These are phyloP conservation scores for Trichonephila inaurata DNA, from an alignment of 1,140 invertebrate genomes.

Conservation along the genomic window DNA sequence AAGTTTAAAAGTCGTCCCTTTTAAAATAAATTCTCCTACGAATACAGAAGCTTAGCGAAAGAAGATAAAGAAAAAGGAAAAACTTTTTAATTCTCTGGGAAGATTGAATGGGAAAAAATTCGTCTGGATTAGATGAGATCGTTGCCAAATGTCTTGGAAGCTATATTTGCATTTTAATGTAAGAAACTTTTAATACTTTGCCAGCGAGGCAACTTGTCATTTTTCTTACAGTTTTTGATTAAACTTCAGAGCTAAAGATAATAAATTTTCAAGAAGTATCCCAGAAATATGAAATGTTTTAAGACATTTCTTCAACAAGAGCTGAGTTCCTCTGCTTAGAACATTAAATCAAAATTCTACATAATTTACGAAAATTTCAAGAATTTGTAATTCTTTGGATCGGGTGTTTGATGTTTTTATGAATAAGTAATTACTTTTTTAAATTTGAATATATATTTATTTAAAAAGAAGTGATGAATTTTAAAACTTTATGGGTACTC, in stretches of 20 bases:
- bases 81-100: neutral
- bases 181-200: neutral
- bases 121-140: slow-evolving; percentile 11
- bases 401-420: neutral
- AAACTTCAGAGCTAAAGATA: slow-evolving; percentile 6
- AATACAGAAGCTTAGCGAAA: neutral
- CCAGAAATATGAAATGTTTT: neutral
- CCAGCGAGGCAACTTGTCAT: neutral
- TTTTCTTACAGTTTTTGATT: slow-evolving; percentile 41
- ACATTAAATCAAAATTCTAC: neutral
- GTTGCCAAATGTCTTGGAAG: neutral
- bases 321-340: neutral
- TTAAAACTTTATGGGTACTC: neutral
- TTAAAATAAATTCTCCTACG: neutral
- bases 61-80: neutral
- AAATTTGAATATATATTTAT: neutral
- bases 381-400: neutral
- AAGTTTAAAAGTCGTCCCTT: slow-evolving; percentile 8
- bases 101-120: neutral
- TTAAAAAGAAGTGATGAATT: neutral
- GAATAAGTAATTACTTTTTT: neutral
- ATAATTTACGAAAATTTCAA: neutral
- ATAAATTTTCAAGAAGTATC: neutral
- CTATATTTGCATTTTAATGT: slow-evolving; percentile 58
- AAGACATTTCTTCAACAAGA: neutral